These are phyloP conservation scores for Himalopsyche kuldschensis DNA, from an alignment of 2,888 invertebrate species.

Conservation along the genomic window DNA sequence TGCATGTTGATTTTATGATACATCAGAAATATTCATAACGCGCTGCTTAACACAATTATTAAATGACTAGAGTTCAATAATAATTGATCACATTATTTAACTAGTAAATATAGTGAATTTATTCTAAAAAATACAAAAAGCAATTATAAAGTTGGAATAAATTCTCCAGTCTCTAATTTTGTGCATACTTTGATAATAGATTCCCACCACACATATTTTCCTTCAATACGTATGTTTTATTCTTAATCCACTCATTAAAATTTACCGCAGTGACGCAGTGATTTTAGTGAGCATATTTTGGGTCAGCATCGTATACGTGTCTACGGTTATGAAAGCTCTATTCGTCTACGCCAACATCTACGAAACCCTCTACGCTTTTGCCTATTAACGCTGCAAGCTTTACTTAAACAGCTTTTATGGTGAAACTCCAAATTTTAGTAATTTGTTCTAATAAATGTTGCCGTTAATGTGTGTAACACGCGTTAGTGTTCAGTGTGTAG, in stretches of 20 bases:
- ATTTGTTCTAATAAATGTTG: neutral
- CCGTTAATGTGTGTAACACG: neutral
- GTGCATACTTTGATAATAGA: neutral
- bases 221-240: neutral
- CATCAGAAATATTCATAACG: too few species aligned
- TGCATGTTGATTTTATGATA: too few species aligned
- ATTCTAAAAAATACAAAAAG: too few species aligned
- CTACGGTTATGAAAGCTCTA: neutral
- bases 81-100: too few species aligned
- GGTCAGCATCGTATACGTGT: neutral
- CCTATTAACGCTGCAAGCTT: neutral
- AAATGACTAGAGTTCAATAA: too few species aligned
- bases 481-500: neutral
- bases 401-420: neutral
- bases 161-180: too few species aligned
- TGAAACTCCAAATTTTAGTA: neutral
- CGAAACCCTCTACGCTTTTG: neutral
- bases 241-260: neutral
- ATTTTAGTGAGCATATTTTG: neutral
- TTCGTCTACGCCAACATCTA: neutral
- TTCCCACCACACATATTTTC: neutral
- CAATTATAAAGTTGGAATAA: too few species aligned
- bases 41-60: too few species aligned
- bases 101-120: too few species aligned
- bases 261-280: neutral